Evolutionary conservation across 2,797 vertebrate genomes (phyloP).

Genomic region (Mormyrus hasselquistii): DNA sequence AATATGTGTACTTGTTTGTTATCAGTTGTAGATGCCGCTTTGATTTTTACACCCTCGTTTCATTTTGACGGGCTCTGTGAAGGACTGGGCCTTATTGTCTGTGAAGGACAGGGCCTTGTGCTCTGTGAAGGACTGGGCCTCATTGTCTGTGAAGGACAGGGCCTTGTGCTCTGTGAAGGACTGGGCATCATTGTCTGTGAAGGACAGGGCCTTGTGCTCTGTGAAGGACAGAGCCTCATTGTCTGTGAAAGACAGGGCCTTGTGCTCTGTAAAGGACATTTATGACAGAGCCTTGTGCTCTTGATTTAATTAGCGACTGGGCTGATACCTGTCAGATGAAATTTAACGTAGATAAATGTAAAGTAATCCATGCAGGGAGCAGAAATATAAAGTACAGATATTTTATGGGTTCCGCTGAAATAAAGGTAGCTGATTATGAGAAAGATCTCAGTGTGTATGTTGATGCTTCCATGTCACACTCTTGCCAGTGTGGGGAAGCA

Average conservation of each 20-base stretch:
- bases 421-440: no score
- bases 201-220: not conserved
- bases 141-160: not conserved
- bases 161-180: not conserved
- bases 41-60: not conserved
- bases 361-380: no score
- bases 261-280: not conserved
- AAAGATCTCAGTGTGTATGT: no score
- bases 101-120: not conserved
- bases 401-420: no score
- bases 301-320: no score
- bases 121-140: not conserved
- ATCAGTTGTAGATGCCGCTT: not conserved
- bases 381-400: no score
- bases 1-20: not conserved
- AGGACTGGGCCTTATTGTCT: not conserved
- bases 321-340: no score
- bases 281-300: not conserved
- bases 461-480: no score
- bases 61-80: not conserved
- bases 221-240: not conserved
- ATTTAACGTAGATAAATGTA: no score
- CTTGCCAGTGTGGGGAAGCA: no score
- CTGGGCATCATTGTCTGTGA: not conserved
- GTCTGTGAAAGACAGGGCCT: not conserved